Base-by-base conservation (phyloP, 1,140 invertebrate genomes). In the Spodoptera litura region DNA sequence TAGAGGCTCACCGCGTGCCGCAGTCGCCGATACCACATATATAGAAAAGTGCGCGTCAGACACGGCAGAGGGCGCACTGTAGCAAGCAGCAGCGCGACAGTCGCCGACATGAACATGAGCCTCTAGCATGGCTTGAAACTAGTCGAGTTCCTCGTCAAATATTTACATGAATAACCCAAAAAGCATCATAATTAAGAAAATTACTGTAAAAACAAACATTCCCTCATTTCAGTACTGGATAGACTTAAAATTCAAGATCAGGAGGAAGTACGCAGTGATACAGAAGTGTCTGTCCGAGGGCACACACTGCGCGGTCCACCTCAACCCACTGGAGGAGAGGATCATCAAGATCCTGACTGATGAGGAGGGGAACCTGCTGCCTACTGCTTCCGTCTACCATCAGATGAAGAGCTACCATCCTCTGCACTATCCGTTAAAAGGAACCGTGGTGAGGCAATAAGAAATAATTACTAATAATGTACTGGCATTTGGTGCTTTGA, bases 321-420 rank as follows among this genome's bases (percentile, higher is more conserved):
- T 80, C 13, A 62, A 13, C 56, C 58, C 79, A 0, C 58, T 71
- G 10, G 79, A 80, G 56, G 27, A 61, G 31, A 31, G 73, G 35
- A 55, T 80, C 44, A 49, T 72, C n/a, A 80, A 77, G 73, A 13
- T 80, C 9, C 64, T 80, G 12, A 77, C 79, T 0, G 79, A 80
- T 38, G 51, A 76, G 66, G 56, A 76, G 44, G 79, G 79, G 4
- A 76, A 80, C 58, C 64, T 80, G 51, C 56, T 76, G 20, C 59
- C 56, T 44, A 44, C 51, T 15, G 38, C 56, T 6, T 52, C 61
- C 13, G 25, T 70, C 0, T 71, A 78, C 25, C 64, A 68, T 52
- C 75, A 68, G 35, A 66, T 56, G 61, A 58, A 73, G 52, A 49
- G 38, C 3, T 49, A 58, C n/a, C 61, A 49, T 27, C 55, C 55